Conservation (phyloP, 2,888 invertebrate species). For the Allolobophora icterica region DNA sequence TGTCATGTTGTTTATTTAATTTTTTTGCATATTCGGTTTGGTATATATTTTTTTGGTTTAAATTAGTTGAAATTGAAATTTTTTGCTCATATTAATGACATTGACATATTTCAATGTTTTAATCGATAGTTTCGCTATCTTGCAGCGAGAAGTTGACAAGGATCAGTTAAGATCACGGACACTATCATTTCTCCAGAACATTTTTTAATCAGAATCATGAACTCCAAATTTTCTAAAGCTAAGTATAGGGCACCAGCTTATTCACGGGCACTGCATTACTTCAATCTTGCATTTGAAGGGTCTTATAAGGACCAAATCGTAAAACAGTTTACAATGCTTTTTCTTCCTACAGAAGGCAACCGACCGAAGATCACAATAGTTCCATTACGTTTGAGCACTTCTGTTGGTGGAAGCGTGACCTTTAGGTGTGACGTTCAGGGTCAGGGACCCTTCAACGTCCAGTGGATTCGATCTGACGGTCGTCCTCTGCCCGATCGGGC, state of each 20-base stretch:
- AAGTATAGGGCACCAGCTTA: too few species aligned
- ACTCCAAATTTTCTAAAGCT: too few species aligned
- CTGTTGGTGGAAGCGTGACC: slow-evolving; percentile 40
- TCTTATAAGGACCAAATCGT: not conserved
- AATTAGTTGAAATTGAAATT: not conserved
- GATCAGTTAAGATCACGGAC: too few species aligned
- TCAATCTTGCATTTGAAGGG: not conserved
- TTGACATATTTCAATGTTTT: too few species aligned
- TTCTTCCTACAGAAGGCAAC: slow-evolving; percentile 25
- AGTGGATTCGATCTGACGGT: slow-evolving; percentile 78
- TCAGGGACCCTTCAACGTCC: slow-evolving; percentile 63
- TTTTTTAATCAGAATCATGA: not conserved
- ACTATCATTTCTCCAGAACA: not conserved
- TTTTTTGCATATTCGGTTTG: too few species aligned
- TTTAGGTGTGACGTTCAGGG: slow-evolving; percentile 54
- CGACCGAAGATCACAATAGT: slow-evolving; percentile 36
- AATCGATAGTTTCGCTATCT: too few species aligned
- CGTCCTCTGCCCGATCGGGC: slow-evolving; percentile 69
- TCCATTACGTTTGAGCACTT: slow-evolving; percentile 31
- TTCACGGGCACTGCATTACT: too few species aligned
- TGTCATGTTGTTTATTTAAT: not conserved
- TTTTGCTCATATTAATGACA: too few species aligned
- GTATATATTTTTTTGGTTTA: not conserved
- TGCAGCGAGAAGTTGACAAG: too few species aligned
- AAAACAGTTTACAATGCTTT: not conserved